Evolutionary conservation across 1,140 invertebrate genomes (phyloP), one percentile per base, ranked within the genome.

Genomic region (Chrysoperla carnea): DNA sequence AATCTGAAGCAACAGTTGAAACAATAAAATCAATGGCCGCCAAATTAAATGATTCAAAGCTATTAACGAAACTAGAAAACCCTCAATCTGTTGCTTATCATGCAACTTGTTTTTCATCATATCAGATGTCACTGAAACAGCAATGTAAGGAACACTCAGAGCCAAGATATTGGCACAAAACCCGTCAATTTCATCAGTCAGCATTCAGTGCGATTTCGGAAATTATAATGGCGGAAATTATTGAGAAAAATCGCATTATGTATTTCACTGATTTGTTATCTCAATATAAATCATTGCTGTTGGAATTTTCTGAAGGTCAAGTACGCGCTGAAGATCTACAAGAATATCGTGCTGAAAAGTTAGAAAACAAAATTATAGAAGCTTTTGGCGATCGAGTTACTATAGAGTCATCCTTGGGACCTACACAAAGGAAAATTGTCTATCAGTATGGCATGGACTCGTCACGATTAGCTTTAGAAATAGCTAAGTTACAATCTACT

Each of bases 371-470:
- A 48, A 23, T 50, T 41, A 29, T 51, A 13, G 49, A 46, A 9
- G 43, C 43, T 42, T 52, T 49, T 47, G 50, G 47, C 49, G 47
- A 52, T 36, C 40, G 28, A 45, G 39, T 54, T 45, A 49, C 40
- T 9, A 54, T 51, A 45, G 47, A 49, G 49, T 47, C 44, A 43
- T 50, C 46, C 6, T 48, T 7, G 35, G 50, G 46, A 45, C 5
- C 29, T 31, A 44, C 45, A 44, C 27, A 47, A 42, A 45, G 48
- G 52, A 55, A 56, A 51, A 56, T 57, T 45, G 47, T 58, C 2
- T 56, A 58, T 39, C 49, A n/a, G n/a, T n/a, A n/a, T n/a, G n/a
- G n/a, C n/a, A n/a, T n/a, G n/a, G n/a, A n/a, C n/a, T n/a, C n/a
- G n/a, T n/a, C n/a, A n/a, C n/a, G n/a, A n/a, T n/a, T n/a, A n/a